These are phyloP conservation scores for Rhingia rostrata DNA, from an alignment of 2,888 invertebrate species.

Conservation along the genomic window DNA sequence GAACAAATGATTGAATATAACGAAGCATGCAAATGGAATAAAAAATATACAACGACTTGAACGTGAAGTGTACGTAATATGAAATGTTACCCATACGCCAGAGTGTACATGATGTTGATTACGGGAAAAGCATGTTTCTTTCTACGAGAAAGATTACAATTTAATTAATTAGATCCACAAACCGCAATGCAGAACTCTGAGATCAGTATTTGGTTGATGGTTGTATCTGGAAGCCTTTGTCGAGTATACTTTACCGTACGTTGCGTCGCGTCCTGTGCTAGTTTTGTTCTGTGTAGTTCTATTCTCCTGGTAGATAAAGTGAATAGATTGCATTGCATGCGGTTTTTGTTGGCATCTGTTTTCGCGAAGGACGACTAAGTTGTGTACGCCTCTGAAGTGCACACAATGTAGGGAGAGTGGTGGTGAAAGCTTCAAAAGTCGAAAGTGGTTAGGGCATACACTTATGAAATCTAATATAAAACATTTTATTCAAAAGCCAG, in stretches of 20 bases:
- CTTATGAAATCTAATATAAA: too few species aligned
- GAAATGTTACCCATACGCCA: constrained; percentile 34
- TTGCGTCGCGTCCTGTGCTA: not conserved
- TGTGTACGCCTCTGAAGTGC: too few species aligned
- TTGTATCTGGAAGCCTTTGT: not conserved
- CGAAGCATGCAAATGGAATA: constrained; percentile 39
- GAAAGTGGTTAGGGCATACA: too few species aligned
- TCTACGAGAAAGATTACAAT: not conserved
- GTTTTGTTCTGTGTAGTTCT: too few species aligned
- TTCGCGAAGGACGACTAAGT: too few species aligned
- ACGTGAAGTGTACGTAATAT: constrained; percentile 20
- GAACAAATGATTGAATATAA: constrained; percentile 5
- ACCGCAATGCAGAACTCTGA: not conserved
- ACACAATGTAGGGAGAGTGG: too few species aligned
- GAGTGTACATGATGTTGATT: constrained; percentile 8
- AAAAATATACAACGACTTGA: constrained; percentile 2
- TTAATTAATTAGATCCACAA: not conserved
- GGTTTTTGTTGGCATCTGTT: too few species aligned
- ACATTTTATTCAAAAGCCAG: too few species aligned
- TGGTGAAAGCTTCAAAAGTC: too few species aligned
- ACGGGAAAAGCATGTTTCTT: not conserved
- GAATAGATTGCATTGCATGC: too few species aligned
- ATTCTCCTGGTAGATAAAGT: too few species aligned
- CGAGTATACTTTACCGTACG: not conserved
- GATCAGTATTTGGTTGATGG: not conserved